Evolutionary conservation across 2,888 invertebrate genomes (phyloP).

Genomic region (Aphidius colemani): DNA sequence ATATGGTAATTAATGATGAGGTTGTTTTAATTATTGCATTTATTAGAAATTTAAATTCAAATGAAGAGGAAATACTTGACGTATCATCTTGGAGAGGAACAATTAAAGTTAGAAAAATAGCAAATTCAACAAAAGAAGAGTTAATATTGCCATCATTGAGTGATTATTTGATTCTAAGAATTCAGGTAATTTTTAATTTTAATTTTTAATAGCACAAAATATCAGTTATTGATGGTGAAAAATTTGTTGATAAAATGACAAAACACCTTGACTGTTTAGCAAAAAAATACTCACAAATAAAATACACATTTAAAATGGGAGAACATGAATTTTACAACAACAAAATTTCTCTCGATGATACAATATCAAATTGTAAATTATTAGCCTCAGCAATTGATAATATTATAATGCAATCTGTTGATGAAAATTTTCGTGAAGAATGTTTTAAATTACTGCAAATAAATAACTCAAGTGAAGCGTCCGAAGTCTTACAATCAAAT

Average conservation of each 20-base stretch:
- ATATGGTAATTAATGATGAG: neutral
- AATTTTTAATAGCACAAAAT: too few relatives aligned
- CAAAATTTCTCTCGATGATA: slow-evolving; percentile 33
- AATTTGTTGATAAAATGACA: slow-evolving; percentile 34
- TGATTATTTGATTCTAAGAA: slow-evolving; percentile 34
- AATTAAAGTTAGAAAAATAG: neutral
- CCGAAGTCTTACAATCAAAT: slow-evolving; percentile 28
- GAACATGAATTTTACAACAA: slow-evolving; percentile 37
- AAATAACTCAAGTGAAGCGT: slow-evolving; percentile 31
- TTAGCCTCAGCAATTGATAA: slow-evolving; percentile 37
- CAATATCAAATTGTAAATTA: slow-evolving; percentile 35
- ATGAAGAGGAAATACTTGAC: slow-evolving; percentile 13
- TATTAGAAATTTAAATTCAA: neutral
- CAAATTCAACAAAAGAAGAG: neutral
- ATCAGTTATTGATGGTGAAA: slow-evolving; percentile 21
- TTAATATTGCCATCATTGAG: slow-evolving; percentile 23
- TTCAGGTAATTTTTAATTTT: slow-evolving; percentile 30
- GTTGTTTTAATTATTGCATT: neutral
- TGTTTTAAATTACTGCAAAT: slow-evolving; percentile 38
- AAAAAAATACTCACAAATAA: slow-evolving; percentile 32
- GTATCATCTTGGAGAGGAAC: slow-evolving; percentile 12
- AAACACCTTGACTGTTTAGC: slow-evolving; percentile 34
- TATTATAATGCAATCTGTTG: slow-evolving; percentile 41
- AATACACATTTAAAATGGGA: slow-evolving; percentile 37
- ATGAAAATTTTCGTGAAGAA: slow-evolving; percentile 40